Conservation (phyloP, 2,888 invertebrate genomes). For the Coelopa pilipes region DNA sequence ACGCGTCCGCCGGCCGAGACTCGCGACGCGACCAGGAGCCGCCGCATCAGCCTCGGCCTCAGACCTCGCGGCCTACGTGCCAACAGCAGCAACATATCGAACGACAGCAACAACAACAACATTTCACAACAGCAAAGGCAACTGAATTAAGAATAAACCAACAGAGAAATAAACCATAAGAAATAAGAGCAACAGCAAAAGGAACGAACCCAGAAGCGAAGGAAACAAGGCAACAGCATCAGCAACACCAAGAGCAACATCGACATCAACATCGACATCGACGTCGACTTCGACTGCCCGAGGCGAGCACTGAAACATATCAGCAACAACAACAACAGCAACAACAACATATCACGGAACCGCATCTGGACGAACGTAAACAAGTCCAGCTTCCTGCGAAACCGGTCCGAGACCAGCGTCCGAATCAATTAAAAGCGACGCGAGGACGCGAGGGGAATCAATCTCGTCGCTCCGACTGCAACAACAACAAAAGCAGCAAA, state of each 20-base stretch:
- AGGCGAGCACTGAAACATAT: slow-evolving; percentile 36
- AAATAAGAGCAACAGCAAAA: neutral
- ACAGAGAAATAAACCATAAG: slow-evolving; percentile 15
- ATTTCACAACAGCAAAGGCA: slow-evolving; percentile 16
- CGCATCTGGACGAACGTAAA: slow-evolving; percentile 1
- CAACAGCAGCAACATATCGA: neutral
- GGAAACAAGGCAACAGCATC: neutral
- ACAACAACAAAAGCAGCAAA: slow-evolving; percentile 10
- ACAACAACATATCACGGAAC: slow-evolving; percentile 24
- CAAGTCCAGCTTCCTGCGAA: slow-evolving; percentile 54
- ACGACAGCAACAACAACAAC: slow-evolving; percentile 1
- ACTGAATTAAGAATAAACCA: neutral
- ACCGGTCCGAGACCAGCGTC: slow-evolving; percentile 49
- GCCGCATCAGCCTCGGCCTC: neutral
- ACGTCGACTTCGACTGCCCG: no score
- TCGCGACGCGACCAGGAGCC: neutral
- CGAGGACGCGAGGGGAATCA: neutral
- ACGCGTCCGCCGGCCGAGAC: neutral
- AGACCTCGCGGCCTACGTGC: slow-evolving; percentile 25
- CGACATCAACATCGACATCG: slow-evolving; percentile 9
- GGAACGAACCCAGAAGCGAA: no score
- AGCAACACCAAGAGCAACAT: no score
- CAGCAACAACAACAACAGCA: slow-evolving; percentile 22
- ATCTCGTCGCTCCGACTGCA: slow-evolving; percentile 31
- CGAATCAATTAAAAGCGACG: neutral